A percentile compares a stretch with the other conserved stretches of the same genome.
These are phyloP conservation scores for Notospermus geniculatus DNA, from an alignment of 1,140 invertebrate genomes.

Conservation along the genomic window DNA sequence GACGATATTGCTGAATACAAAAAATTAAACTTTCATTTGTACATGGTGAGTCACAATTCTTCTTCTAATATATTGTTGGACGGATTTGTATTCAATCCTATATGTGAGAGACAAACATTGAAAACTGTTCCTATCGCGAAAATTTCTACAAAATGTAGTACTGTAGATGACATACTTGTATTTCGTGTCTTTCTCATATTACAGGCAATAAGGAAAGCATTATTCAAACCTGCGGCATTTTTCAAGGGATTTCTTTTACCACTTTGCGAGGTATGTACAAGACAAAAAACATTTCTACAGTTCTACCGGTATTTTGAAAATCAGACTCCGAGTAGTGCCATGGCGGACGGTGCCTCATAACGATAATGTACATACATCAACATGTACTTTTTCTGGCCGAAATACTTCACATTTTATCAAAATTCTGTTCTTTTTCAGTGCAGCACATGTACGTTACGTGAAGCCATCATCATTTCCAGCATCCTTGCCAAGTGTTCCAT, in stretches of 20 bases:
- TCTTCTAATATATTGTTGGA: no score
- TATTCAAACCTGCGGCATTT: conserved; percentile 98
- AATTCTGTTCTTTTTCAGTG: conserved; percentile 60
- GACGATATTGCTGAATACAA: conserved; percentile 96
- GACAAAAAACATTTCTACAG: no score
- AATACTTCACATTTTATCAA: background rate
- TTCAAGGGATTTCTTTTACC: conserved; percentile 96
- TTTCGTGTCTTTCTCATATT: conserved; percentile 20
- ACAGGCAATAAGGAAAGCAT: conserved; percentile 80
- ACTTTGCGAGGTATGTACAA: conserved; percentile 77
- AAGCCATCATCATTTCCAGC: conserved; percentile 93
- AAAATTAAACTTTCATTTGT: conserved; percentile 94
- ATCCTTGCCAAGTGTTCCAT: conserved; percentile 89
- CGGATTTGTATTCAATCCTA: no score
- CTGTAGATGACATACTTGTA: background rate
- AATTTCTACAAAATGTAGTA: background rate
- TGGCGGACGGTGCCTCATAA: no score
- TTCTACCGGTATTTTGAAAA: no score
- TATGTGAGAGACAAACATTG: no score
- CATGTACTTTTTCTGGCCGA: no score
- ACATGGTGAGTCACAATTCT: conserved; percentile 64
- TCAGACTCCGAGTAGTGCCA: no score
- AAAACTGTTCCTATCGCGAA: no score
- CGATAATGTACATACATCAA: no score
- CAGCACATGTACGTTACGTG: conserved; percentile 89